phyloP scores from a whole-genome alignment of 1,140 invertebrate species.

The Tetramorium alpestre region DNA sequence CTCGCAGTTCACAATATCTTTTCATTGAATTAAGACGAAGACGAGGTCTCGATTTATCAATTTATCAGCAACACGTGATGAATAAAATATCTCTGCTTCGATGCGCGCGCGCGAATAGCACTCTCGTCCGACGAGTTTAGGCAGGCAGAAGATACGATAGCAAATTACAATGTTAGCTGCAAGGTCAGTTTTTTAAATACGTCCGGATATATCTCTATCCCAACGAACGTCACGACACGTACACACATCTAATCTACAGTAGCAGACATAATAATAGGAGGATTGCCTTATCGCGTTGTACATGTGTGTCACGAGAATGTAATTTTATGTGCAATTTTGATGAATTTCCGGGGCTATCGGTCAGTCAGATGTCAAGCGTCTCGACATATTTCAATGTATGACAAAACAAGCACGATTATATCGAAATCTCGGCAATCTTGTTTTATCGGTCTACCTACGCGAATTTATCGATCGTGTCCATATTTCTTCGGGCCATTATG shows the following conservation, averaged over 20 bases:
- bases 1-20: neutral
- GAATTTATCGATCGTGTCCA: neutral
- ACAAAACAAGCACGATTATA: neutral
- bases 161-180: neutral
- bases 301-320: no score
- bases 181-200: conserved; percentile 2
- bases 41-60: neutral
- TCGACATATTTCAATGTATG: neutral
- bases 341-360: neutral
- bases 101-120: neutral
- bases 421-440: neutral
- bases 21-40: neutral
- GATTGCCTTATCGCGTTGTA: neutral
- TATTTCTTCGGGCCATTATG: neutral
- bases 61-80: neutral
- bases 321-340: neutral
- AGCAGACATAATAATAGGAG: no score
- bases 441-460: neutral
- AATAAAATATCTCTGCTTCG: neutral
- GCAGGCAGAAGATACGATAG: no score
- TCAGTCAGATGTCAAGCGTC: neutral
- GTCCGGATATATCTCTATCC: neutral
- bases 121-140: neutral
- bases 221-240: neutral
- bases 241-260: neutral